Evolutionary conservation across 2,888 invertebrate species (phyloP), one percentile per base, ranked within the genome.

Genomic region (Tolmerus cingulatus): DNA sequence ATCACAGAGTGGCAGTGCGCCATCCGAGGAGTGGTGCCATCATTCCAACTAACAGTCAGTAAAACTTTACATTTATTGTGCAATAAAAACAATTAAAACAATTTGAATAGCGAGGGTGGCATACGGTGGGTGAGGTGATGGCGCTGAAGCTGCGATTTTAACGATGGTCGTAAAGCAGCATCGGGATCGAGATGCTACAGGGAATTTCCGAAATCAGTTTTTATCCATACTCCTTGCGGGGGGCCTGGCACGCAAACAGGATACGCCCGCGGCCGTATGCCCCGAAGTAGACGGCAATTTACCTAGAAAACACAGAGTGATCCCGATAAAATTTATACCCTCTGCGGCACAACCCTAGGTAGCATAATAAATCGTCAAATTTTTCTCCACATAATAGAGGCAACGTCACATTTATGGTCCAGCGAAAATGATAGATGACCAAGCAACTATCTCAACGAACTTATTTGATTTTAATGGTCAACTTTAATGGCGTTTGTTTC

Each of bases 391-490:
- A 81, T 81, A 81, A 81, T 81, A 78, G 81, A 23, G 30, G 27
- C 51, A 51, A 81, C 51, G 55, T 81, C 81, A 81, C 81, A 81
- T 81, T 81, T 81, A 81, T 81, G 81, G 81, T 30, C 81, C 81
- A 55, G 23, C 30, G 55, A 81, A 81, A 55, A 81, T 81, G 81
- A 81, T 81, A 55, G 81, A 81, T 81, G 51, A 81, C 51, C 81
- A 14, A 51, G n/a, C 8, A 81, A 81, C 81, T 81, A 81, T 81
- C 81, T 81, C 81, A 34, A n/a, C 55, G 81, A 74, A 66, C 74
- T 84, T 84, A 84, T 84, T 84, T 84, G 84, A 84, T 84, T 84
- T 84, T 84, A 84, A 84, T 84, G 84, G 84, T 84, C 84, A 84
- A 84, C 84, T 84, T 84, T 84, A 84, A 84, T 84, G 84, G 74